Evolutionary conservation across 37 sponge, comb jelly and placozoan species (phyloP), one percentile per base, ranked within the genome.

Genomic region (Beroe forskalii): DNA sequence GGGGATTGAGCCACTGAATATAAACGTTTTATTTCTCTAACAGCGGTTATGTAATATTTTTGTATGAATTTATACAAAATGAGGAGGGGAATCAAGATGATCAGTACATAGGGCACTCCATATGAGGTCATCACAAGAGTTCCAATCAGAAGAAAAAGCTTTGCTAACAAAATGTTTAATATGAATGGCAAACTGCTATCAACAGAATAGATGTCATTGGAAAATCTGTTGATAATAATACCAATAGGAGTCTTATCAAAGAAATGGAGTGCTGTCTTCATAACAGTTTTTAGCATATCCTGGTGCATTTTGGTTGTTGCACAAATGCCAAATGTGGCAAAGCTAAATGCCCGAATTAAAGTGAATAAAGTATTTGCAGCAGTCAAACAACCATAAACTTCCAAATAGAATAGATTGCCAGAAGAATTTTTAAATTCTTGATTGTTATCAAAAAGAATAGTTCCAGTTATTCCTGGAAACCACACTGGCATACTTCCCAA

Each of bases 161-260:
- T 95, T 4, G 98, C 95, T 72, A 98, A 91, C 31, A 98, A 89
- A 90, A 96, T 96, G 91, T 98, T 98, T 67, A 96, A 43, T 38
- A 93, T 95, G 92, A 98, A 98, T 20, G 99, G 99, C 3, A 98
- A 94, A 31, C 92, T 91, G 89, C 94, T 95, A 80, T 98, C 99
- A 76, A 98, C 66, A 60, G 42, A 25, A 60, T 55, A 76, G 12
- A 75, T 38, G 90, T 62, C 76, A 31, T 39, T 55, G 27, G 83
- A 90, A 60, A 90, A 62, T 22, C 80, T 20, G 30, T 44, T 38
- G 22, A 60, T 37, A 55, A 64, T 90, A 0, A 66, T 19, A 43
- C 97, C 94, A 30, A 95, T 96, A 35, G 97, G 97, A 14, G 94
- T 97, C 31, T 90, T 92, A 62, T 97, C 97, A 94, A 97, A 97